A percentile compares a stretch with the other conserved stretches of the same genome.
phyloP scores from a whole-genome alignment of 2,888 invertebrate genomes.

The Lasioglossum morio region DNA sequence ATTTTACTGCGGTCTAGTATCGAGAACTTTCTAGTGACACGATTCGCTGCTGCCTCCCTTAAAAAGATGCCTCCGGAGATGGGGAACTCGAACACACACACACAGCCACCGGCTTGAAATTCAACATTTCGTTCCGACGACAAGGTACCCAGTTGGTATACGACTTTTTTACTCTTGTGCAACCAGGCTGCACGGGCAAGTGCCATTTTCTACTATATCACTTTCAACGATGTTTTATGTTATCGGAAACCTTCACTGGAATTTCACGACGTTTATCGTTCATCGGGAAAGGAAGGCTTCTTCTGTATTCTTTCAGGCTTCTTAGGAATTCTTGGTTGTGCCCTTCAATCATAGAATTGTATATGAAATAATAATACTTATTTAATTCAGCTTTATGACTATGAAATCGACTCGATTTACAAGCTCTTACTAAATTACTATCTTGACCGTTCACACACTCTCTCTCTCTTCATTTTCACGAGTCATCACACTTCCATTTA shows the following conservation, averaged over 20 bases:
- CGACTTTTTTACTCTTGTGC: neutral
- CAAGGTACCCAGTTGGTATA: neutral
- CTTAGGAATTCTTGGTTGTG: neutral
- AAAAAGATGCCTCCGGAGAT: slow-evolving; percentile 3
- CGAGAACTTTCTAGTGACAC: slow-evolving; percentile 13
- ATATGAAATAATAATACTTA: neutral
- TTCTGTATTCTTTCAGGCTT: neutral
- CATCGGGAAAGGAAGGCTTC: neutral
- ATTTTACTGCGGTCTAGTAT: slow-evolving; percentile 14
- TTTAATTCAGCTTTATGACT: neutral
- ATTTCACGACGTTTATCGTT: neutral
- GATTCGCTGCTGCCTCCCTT: slow-evolving; percentile 11
- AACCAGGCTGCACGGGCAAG: neutral
- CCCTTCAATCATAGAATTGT: neutral
- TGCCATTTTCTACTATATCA: neutral
- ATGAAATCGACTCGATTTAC: too few relatives aligned
- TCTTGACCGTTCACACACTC: too few relatives aligned
- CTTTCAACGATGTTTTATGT: slow-evolving; percentile 6
- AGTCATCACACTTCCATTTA: too few relatives aligned
- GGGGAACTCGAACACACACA: neutral
- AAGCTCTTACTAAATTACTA: too few relatives aligned
- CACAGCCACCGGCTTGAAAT: neutral
- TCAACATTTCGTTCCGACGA: slow-evolving; percentile 53
- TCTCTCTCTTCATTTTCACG: too few relatives aligned
- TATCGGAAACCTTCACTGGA: neutral